Base-by-base conservation (phyloP, 2,113 vertebrate species). In the Vimba vimba region DNA sequence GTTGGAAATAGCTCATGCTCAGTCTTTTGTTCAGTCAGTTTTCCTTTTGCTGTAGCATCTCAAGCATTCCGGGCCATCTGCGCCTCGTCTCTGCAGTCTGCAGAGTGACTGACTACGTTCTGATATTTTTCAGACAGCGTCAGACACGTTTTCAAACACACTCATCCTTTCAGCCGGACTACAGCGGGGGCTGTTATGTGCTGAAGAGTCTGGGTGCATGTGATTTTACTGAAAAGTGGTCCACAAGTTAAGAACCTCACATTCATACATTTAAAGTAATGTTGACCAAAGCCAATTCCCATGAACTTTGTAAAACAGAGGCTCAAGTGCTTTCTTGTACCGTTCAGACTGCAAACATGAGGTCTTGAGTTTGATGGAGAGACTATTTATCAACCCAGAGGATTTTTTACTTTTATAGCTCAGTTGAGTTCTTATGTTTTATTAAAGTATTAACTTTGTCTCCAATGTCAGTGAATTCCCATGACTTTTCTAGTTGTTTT, bases 41-140 rank as follows among this genome's bases (percentile, higher is more conserved):
- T 82, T 82, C 45, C 30, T 82, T 82, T 30, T 82, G 45, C 80
- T 82, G 62, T 50, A 82, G 43, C 80, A 52, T 64, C 45, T 69
- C 80, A 68, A 82, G 80, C 45, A 23, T 69, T 82, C 27, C 19
- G 64, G 62, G 80, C 64, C 80, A 82, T 82, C 80, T 66, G 80
- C 6, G 62, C 43, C 80, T 55, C 25, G 45, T 69, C 80, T 82
- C 39, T 27, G 39, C 79, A 66, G 79, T 81, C 80, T 30, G 79
- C 43, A 43, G 43, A 82, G 79, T 82, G 79, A 82, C 79, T 68
- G 79, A 69, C 79, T 82, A 82, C 80, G n/a, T 82, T 50, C 80
- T 68, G 80, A 82, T 82, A 69, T 82, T 68, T 69, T 66, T 82
- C 62, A 82, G 80, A 82, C 80, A 69, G 79, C 59, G 43, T 66